A percentile compares a stretch with the other conserved stretches of the same genome.
These are phyloP conservation scores for Ctenomys sociabilis DNA, from an alignment of 2,113 vertebrate genomes.

Conservation along the genomic window DNA sequence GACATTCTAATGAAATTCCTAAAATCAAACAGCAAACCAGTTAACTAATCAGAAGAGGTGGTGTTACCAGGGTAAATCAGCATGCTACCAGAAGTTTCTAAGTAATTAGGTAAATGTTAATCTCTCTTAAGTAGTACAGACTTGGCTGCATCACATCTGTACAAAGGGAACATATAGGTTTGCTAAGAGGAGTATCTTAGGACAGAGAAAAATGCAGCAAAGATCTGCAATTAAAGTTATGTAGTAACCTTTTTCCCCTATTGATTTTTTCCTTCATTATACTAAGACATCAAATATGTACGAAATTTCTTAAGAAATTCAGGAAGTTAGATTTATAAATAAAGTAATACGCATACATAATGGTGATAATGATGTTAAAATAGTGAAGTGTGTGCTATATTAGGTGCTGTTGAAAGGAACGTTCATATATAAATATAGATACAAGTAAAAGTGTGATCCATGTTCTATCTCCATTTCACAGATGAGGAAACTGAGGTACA, in stretches of 20 bases:
- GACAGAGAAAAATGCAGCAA: neutral
- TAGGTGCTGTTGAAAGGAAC: neutral
- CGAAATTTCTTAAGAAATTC: neutral
- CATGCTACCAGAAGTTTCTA: neutral
- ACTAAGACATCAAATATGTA: neutral
- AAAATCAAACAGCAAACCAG: neutral
- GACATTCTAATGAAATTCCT: neutral
- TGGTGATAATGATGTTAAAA: neutral
- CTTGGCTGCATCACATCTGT: neutral
- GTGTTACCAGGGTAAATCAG: constrained; percentile 9
- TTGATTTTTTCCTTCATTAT: neutral
- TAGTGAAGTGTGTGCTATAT: neutral
- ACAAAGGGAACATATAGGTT: neutral
- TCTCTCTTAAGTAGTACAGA: neutral
- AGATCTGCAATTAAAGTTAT: neutral
- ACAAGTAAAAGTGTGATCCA: neutral
- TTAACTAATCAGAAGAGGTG: neutral
- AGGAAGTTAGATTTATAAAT: neutral
- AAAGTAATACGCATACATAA: neutral
- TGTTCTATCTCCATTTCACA: neutral
- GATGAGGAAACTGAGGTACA: neutral
- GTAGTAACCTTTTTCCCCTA: neutral
- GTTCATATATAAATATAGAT: neutral
- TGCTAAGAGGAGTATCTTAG: neutral
- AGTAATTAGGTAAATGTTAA: constrained; percentile 31